Percentiles rank a stretch among this genome's conserved stretches.
These are phyloP conservation scores for Echeneis naucrates DNA, from an alignment of 2,797 vertebrate species.

Conservation along the genomic window DNA sequence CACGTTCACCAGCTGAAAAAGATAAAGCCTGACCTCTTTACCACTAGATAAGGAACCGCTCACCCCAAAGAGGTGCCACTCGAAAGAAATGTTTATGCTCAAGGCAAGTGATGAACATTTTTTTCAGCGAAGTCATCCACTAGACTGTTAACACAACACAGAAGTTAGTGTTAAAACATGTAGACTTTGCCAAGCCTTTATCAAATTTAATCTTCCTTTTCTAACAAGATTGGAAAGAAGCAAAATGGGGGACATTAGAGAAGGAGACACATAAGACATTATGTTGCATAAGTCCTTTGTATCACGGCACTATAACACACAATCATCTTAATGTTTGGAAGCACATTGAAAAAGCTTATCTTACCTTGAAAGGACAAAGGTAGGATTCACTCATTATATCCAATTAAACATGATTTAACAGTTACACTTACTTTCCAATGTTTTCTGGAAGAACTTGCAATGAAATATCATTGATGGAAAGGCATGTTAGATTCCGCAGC, in stretches of 20 bases:
- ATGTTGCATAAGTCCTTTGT: not conserved
- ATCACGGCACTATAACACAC: not conserved
- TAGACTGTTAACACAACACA: not conserved
- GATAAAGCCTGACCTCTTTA: conserved; percentile 6
- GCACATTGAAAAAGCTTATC: not conserved
- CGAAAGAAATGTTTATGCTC: conserved; percentile 5
- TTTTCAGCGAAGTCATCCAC: not conserved
- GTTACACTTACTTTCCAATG: conserved; percentile 95
- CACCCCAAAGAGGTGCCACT: not conserved
- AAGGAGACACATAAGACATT: not conserved
- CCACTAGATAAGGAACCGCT: conserved; percentile 3
- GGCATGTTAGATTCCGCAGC: conserved; percentile 94
- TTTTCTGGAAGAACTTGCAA: conserved; percentile 96
- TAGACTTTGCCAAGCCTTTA: not conserved
- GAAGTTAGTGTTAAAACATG: not conserved
- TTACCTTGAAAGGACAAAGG: not conserved
- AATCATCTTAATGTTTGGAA: too few species aligned
- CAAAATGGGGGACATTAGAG: not conserved
- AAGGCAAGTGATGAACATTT: not conserved
- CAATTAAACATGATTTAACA: not conserved
- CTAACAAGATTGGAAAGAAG: too few species aligned
- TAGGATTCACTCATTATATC: not conserved
- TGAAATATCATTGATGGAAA: conserved; percentile 99
- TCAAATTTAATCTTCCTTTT: not conserved
- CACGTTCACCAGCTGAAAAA: not conserved